Conservation (phyloP, 2,797 vertebrate species). For the Sebastes diploproa region DNA sequence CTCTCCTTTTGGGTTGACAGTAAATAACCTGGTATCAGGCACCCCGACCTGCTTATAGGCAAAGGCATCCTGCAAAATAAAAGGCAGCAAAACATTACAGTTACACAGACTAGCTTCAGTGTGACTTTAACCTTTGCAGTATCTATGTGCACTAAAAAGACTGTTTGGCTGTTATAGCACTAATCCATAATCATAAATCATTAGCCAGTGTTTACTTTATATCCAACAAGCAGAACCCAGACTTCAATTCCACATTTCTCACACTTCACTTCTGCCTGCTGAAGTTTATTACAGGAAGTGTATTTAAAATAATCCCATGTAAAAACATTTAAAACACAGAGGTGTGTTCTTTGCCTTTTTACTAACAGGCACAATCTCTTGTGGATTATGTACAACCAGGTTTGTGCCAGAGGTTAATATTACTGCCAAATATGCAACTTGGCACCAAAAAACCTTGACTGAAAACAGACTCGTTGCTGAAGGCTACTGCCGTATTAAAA, state of each 20-base stretch:
- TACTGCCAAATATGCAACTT: neutral
- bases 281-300: neutral
- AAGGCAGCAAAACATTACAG: neutral
- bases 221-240: neutral
- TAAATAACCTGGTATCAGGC: constrained; percentile 88
- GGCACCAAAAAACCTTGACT: neutral
- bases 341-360: neutral
- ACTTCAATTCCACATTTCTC: neutral
- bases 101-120: neutral
- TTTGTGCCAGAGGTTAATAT: neutral
- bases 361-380: neutral
- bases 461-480: neutral
- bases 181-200: neutral
- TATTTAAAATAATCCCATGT: neutral
- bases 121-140: neutral
- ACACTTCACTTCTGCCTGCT: neutral
- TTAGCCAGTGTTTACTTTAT: neutral
- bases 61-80: constrained; percentile 85
- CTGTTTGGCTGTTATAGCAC: neutral
- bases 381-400: neutral
- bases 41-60: constrained; percentile 92
- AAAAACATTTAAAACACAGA: neutral
- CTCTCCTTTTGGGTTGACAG: constrained; percentile 94
- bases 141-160: neutral
- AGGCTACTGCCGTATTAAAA: neutral